phyloP scores from a whole-genome alignment of 2,113 vertebrate species.

The Pongo abelii region DNA sequence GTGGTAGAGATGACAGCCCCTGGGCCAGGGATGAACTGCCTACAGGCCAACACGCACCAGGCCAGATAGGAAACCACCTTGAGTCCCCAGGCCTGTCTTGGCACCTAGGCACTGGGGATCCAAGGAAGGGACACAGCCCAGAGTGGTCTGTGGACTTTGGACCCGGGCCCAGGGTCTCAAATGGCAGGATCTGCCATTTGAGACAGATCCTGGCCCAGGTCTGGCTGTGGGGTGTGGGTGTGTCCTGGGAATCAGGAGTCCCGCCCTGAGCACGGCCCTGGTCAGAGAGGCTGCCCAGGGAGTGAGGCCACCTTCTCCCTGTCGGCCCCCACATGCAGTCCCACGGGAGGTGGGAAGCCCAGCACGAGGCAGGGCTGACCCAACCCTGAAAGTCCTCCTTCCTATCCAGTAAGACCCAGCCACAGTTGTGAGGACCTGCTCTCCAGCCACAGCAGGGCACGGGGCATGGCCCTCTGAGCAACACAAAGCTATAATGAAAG shows the following conservation, averaged over 20 bases:
- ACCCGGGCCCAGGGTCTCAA: no score
- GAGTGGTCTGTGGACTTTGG: no score
- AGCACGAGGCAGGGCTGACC: background rate
- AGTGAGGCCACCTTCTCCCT: background rate
- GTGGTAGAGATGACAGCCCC: background rate
- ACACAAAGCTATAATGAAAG: conserved; percentile 25
- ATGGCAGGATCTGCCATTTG: background rate
- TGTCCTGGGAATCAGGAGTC: background rate
- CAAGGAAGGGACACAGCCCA: no score
- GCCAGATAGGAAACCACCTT: background rate
- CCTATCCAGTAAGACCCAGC: background rate
- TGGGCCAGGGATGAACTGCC: no score
- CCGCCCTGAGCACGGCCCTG: background rate
- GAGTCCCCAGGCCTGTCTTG: background rate
- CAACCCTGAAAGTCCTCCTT: no score
- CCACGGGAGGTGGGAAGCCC: background rate
- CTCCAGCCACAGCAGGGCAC: background rate
- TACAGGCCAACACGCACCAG: accelerated
- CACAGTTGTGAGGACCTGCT: background rate
- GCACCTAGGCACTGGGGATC: no score
- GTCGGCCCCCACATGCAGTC: background rate
- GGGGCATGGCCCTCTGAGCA: background rate
- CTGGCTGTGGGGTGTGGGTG: background rate
- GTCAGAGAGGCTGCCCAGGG: background rate
- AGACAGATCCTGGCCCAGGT: background rate